Evolutionary conservation across 2,888 invertebrate species (phyloP), one percentile per base, ranked within the genome.

Genomic region (Mesorhabditis spiculigera): DNA sequence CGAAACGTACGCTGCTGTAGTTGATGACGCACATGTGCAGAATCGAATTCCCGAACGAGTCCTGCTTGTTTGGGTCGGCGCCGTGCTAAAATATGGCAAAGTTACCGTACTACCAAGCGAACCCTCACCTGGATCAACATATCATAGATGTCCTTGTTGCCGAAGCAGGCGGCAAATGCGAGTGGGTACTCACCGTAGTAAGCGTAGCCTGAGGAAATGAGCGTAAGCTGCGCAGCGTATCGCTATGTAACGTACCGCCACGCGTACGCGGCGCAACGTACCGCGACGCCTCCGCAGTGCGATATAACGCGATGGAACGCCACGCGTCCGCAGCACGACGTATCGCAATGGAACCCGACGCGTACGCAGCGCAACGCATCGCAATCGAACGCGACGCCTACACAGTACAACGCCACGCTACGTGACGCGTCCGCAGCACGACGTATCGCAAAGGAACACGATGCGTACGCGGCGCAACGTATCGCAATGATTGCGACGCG

Each of bases 21-120:
- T 94, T 92, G 73, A 98, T 95, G 61, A 98, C 97, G 58, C 97
- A 94, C 95, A 98, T 96, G 86, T 98, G 98, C n/a, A 98, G 89
- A 75, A 96, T 94, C 91, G 95, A 96, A 86, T 98, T 98, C 10
- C 98, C 98, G 85, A 95, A 96, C 0, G 93, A 91, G 87, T 98
- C 97, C 86, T 94, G 93, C 5, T 91, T 90, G 87, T 98, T 95
- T 0, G 97, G 97, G 88, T 97, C 92, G 0, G 96, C 95, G 2
- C 93, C 95, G 65, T 91, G 91, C 82, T 50, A 50, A 50, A 50
- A 50, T 50, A 50, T 50, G 58, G n/a, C 8, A 50, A 50, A 10
- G 8, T 3, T 50, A 13, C 28, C 28, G 28, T 28, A 28, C 28
- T 28, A 3, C 28, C 28, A 28, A 28, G 28, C 28, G 28, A 28